Conservation (phyloP, 2,113 vertebrate species). For the Mola mola region DNA sequence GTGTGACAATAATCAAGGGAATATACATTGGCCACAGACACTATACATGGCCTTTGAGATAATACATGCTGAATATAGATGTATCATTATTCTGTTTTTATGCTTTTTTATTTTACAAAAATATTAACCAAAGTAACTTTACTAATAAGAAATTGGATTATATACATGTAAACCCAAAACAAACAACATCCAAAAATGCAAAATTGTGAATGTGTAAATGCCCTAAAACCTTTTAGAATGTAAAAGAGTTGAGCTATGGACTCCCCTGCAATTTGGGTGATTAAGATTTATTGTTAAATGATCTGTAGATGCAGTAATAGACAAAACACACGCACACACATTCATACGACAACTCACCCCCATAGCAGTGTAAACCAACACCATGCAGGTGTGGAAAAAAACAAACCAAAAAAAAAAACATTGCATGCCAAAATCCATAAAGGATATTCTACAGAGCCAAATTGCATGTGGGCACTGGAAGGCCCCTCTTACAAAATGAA, state of each 20-base stretch:
- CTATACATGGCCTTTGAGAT: too few species aligned
- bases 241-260: background rate
- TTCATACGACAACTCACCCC: slow-evolving; percentile 24
- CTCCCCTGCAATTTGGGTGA: background rate
- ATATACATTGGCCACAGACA: too few species aligned
- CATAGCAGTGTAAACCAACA: slow-evolving; percentile 29
- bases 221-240: background rate
- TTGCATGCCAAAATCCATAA: slow-evolving; percentile 28
- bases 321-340: slow-evolving; percentile 51
- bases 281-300: slow-evolving; percentile 32
- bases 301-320: slow-evolving; percentile 38
- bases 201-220: slow-evolving; percentile 6
- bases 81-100: too few species aligned
- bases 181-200: too few species aligned
- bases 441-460: slow-evolving; percentile 30
- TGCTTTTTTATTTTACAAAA: background rate
- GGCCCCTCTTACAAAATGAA: slow-evolving; percentile 16
- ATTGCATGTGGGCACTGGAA: slow-evolving; percentile 53
- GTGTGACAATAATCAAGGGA: too few species aligned
- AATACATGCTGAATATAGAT: background rate
- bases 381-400: slow-evolving; percentile 46
- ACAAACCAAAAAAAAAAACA: background rate
- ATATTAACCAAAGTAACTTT: background rate
- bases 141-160: too few species aligned
- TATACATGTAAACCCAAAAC: too few species aligned